Evolutionary conservation across 2,113 vertebrate species (phyloP).

Genomic region (Cepphus grylle): DNA sequence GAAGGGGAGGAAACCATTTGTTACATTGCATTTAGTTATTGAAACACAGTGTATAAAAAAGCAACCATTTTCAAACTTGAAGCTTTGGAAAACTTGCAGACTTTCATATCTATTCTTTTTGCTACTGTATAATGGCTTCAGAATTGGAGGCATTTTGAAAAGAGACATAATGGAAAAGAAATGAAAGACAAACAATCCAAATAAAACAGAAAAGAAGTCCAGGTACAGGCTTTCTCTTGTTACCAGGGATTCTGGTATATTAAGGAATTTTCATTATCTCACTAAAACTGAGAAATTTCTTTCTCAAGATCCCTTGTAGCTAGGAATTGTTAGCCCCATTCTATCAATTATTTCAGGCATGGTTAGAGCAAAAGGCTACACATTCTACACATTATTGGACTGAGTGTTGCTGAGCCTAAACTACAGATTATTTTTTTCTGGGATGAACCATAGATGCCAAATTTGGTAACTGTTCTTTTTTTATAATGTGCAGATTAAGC

Average conservation of each 20-base stretch:
- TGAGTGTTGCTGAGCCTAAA: neutral
- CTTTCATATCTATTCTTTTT: neutral
- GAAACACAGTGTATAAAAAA: neutral
- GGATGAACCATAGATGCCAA: neutral
- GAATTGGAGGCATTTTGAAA: neutral
- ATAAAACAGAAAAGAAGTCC: neutral
- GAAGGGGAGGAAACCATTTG: accelerated
- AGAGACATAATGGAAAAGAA: neutral
- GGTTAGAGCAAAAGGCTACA: neutral
- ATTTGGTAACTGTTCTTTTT: neutral
- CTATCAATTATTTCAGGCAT: neutral
- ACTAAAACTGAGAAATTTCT: neutral
- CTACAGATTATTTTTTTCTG: neutral
- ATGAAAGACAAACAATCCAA: neutral
- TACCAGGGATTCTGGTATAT: neutral
- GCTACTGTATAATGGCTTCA: neutral
- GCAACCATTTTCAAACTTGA: neutral
- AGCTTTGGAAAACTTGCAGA: neutral
- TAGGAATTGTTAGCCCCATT: neutral
- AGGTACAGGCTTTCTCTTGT: neutral
- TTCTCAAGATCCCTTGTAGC: neutral
- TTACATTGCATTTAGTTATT: neutral
- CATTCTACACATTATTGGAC: neutral
- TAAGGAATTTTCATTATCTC: neutral
- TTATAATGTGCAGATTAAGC: neutral